These are phyloP conservation scores for Muraenolepis orangiensis DNA, from an alignment of 2,797 vertebrate species.

Conservation along the genomic window DNA sequence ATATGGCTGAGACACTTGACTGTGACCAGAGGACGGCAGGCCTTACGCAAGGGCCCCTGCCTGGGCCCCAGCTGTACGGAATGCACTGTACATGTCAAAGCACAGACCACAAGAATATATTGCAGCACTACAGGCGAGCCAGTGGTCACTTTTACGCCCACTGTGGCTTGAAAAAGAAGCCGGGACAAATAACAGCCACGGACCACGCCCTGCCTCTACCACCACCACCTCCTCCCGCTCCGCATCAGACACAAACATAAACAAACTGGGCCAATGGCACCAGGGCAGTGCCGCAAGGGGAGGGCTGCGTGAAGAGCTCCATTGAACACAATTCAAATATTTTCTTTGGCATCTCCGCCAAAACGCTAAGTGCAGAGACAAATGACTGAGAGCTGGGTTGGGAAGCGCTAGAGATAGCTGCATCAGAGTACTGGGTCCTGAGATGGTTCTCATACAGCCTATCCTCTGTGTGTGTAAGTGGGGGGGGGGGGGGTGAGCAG, in stretches of 20 bases:
- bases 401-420: neutral
- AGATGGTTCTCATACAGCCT: slow-evolving; percentile 9
- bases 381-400: neutral
- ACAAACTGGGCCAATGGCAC: slow-evolving; percentile 32
- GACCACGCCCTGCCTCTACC: slow-evolving; percentile 58
- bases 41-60: slow-evolving; percentile 7
- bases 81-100: slow-evolving; percentile 31
- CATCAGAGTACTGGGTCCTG: neutral
- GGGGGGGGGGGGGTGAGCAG: slow-evolving; percentile 5
- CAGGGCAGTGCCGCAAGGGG: neutral
- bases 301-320: slow-evolving; percentile 33
- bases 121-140: slow-evolving; percentile 10
- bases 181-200: slow-evolving; percentile 35
- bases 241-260: slow-evolving; percentile 62
- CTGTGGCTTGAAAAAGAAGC: slow-evolving; percentile 31
- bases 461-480: neutral
- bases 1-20: slow-evolving; percentile 10
- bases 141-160: slow-evolving; percentile 28
- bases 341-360: slow-evolving; percentile 43
- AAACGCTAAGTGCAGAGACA: slow-evolving; percentile 19
- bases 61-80: slow-evolving; percentile 19
- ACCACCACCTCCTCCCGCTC: slow-evolving; percentile 52
- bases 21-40: slow-evolving; percentile 8
- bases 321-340: slow-evolving; percentile 49
- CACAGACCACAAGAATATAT: slow-evolving; percentile 16